Conservation (phyloP, 2,888 invertebrate species). For the Mimas tiliae region DNA sequence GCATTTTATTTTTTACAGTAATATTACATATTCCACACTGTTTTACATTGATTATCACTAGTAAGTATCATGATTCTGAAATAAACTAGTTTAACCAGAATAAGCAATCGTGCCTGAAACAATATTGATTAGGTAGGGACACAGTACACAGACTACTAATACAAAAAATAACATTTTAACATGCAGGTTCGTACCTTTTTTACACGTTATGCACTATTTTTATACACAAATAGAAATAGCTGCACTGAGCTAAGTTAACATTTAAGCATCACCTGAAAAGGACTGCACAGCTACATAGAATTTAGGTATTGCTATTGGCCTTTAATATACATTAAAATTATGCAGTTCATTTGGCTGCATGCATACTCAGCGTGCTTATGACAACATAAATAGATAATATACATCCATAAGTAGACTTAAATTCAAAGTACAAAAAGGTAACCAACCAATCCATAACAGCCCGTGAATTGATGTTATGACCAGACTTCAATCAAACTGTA, state of each 20-base stretch:
- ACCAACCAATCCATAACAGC: background rate
- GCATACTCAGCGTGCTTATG: conserved; percentile 14
- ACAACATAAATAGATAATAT: background rate
- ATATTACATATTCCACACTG: background rate
- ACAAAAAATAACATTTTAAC: background rate
- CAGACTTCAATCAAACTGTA: background rate
- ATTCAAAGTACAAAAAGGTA: background rate
- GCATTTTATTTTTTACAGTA: background rate
- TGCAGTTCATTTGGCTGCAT: background rate
- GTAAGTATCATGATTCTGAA: conserved; percentile 1
- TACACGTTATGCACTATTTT: background rate
- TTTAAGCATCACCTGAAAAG: background rate
- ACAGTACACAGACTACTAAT: background rate
- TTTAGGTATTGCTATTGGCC: background rate
- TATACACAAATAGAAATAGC: background rate
- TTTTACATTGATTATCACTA: background rate
- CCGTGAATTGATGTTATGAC: background rate
- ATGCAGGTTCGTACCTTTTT: background rate
- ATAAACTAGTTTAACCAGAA: conserved; percentile 8
- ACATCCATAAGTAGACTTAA: background rate
- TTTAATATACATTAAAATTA: background rate
- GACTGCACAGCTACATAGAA: background rate
- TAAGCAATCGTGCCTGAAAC: background rate
- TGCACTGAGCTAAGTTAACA: background rate
- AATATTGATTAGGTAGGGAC: background rate